Evolutionary conservation across 1,140 invertebrate genomes (phyloP), one percentile per base, ranked within the genome.

Genomic region (Paralvinella palmiformis): DNA sequence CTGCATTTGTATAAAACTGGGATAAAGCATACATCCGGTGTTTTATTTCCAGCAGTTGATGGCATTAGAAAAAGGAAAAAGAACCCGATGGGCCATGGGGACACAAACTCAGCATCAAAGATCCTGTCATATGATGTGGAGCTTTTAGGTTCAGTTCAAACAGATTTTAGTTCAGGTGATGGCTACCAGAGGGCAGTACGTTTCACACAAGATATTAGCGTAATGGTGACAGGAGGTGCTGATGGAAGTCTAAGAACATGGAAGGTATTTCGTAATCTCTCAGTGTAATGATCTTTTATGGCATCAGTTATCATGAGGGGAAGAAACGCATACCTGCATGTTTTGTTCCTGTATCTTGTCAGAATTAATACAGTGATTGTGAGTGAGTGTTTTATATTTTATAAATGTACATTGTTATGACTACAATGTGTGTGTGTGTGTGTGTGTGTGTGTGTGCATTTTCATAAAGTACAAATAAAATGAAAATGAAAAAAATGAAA

Each of bases 191-290:
- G 93, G 75, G 89, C 94, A 44, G 90, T 94, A 24, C 84, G 89
- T 61, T 88, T 96, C 69, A 89, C 87, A 61, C 83, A 84, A 33
- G 86, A 78, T 76, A 86, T 88, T 15, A 88, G 86, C 71, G 71
- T 91, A 0, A 88, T 97, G 85, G 90, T 88, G 1, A 97, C 94
- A 5, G 95, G 91, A 64, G 93, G 94, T 31, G 87, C 89, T 2
- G 94, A 98, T 83, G 91, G 92, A 10, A 83, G 86, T 72, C 78
- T 98, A 22, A 84, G 93, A 67, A 73, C 96, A 3, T 98, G 94
- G 94, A 86, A 87, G 73, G 79, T 82, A 41, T 22, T 29, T 41
- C 29, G 2, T 7, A n/a, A n/a, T n/a, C n/a, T n/a, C n/a, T n/a
- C n/a, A n/a, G n/a, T n/a, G n/a, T n/a, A n/a, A n/a, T n/a, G n/a